Evolutionary conservation across 1,140 invertebrate species (phyloP).

Genomic region (Aleiodes sp.): DNA sequence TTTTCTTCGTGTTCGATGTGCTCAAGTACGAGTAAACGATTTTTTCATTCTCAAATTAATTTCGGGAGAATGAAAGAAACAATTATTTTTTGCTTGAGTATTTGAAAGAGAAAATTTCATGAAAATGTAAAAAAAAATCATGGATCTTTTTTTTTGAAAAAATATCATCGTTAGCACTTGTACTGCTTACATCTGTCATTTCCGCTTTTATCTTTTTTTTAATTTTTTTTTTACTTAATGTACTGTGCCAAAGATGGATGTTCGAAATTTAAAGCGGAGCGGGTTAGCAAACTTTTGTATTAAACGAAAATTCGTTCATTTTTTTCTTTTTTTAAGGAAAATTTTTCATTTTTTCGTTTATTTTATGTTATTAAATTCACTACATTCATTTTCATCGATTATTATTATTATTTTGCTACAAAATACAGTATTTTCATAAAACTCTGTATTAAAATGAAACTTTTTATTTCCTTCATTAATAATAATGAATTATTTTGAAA

Average conservation of each 20-base stretch:
- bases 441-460: no score
- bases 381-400: background rate
- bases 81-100: no score
- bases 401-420: background rate
- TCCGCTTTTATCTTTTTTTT: slow-evolving; percentile 25
- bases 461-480: no score
- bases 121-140: no score
- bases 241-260: slow-evolving; percentile 43
- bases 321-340: background rate
- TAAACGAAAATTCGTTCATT: background rate
- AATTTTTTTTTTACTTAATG: slow-evolving; percentile 31
- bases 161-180: background rate
- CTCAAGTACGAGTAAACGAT: background rate
- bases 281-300: slow-evolving; percentile 33
- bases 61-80: no score
- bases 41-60: no score
- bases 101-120: no score
- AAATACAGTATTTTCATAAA: slow-evolving; percentile 8
- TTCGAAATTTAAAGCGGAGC: slow-evolving; percentile 35
- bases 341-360: background rate
- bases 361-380: background rate
- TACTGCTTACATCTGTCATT: slow-evolving; percentile 3
- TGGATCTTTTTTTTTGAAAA: no score
- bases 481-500: background rate
- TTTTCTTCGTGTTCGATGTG: background rate